phyloP scores from a whole-genome alignment of 2,797 vertebrate species.

The Tapirus indicus region DNA sequence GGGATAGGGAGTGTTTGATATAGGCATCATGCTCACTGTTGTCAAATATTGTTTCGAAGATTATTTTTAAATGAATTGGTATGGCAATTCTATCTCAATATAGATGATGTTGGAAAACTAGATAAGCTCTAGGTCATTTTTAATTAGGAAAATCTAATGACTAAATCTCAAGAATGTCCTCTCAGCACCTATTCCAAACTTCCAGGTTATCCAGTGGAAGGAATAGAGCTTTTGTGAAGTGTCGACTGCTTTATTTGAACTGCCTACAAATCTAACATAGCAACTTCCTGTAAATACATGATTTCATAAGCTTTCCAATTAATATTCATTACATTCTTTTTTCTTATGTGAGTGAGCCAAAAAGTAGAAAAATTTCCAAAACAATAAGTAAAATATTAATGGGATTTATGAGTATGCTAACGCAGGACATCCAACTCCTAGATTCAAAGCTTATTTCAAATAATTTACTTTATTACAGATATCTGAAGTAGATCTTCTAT shows the following conservation, averaged over 20 bases:
- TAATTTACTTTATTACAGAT: constrained; percentile 34
- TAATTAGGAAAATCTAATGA: not conserved
- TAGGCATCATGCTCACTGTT: not conserved
- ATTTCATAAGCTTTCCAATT: constrained; percentile 52
- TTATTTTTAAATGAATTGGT: not conserved
- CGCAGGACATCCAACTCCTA: constrained; percentile 71
- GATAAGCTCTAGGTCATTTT: not conserved
- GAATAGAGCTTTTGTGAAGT: constrained; percentile 42
- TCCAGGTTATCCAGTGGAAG: not conserved
- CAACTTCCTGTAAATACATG: constrained; percentile 17
- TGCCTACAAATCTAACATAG: not conserved
- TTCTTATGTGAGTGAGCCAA: constrained; percentile 65
- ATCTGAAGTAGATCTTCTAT: constrained; percentile 71
- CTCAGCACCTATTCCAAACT: not conserved
- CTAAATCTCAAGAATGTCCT: not conserved
- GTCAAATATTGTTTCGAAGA: not conserved
- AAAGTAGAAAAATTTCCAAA: constrained; percentile 74
- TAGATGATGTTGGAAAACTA: not conserved
- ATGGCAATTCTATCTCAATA: not conserved
- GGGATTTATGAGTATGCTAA: constrained; percentile 68
- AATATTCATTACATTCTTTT: constrained; percentile 54
- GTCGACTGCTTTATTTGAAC: constrained; percentile 20
- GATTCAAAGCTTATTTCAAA: constrained; percentile 73
- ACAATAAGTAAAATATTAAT: constrained; percentile 77
- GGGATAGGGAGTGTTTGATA: not conserved